These are phyloP conservation scores for Scomber japonicus DNA, from an alignment of 2,113 vertebrate genomes.

Conservation along the genomic window DNA sequence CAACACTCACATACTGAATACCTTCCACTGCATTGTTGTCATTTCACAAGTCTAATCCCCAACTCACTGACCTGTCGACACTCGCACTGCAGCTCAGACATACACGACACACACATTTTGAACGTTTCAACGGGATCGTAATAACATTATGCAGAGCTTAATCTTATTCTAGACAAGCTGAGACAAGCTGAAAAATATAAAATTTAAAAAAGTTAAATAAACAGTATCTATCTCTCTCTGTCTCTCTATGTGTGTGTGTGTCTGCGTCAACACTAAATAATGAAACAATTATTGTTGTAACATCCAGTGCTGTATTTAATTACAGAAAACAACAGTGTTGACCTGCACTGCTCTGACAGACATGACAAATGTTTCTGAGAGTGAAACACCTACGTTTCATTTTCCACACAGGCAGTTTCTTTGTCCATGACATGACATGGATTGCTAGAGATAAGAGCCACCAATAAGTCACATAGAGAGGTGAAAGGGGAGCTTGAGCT, in stretches of 20 bases:
- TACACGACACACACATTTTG: neutral
- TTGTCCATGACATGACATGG: neutral
- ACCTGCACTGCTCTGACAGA: constrained; percentile 18
- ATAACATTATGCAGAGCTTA: constrained; percentile 41
- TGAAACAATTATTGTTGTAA: neutral
- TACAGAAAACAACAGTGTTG: constrained; percentile 24
- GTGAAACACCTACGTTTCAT: neutral
- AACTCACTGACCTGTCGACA: constrained; percentile 63
- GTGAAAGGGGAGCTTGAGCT: neutral
- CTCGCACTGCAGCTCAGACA: constrained; percentile 18
- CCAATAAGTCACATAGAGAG: neutral
- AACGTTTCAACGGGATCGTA: constrained; percentile 22
- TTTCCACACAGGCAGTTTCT: neutral
- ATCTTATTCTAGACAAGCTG: constrained; percentile 37
- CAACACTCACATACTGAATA: constrained; percentile 29
- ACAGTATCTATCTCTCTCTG: neutral
- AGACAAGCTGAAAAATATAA: constrained; percentile 13
- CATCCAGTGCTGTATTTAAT: constrained; percentile 30
- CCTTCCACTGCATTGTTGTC: constrained; percentile 60
- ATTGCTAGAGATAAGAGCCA: constrained; percentile 5
- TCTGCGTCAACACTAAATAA: constrained; percentile 27
- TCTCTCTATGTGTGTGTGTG: neutral
- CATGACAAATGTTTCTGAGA: neutral
- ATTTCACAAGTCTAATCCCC: constrained; percentile 56
- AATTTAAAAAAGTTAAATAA: constrained; percentile 16